Evolutionary conservation across 2,797 vertebrate genomes (phyloP).

Genomic region (Meriones psammophilus): DNA sequence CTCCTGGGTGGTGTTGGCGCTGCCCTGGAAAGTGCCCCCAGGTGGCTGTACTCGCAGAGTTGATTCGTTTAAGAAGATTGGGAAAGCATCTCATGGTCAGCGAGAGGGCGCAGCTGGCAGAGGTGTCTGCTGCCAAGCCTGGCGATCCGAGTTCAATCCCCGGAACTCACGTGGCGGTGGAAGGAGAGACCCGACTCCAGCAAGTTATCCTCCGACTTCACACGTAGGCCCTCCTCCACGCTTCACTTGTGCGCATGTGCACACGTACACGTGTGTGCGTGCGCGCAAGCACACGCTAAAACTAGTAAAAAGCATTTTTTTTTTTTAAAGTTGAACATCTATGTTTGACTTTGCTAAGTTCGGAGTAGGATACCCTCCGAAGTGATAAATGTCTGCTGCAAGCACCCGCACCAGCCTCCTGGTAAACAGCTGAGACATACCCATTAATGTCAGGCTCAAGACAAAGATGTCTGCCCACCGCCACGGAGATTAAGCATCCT

Average conservation of each 20-base stretch:
- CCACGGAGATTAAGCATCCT: background rate
- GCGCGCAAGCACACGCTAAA: background rate
- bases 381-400: background rate
- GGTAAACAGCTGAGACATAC: background rate
- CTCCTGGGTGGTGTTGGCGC: background rate
- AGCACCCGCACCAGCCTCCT: background rate
- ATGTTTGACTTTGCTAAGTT: conserved; percentile 55
- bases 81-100: background rate
- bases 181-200: background rate
- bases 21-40: background rate
- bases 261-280: background rate
- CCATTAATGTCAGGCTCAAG: background rate
- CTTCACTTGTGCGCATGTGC: no score
- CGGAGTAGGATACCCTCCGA: conserved; percentile 1
- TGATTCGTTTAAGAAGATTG: background rate
- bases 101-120: background rate
- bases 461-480: conserved; percentile 4
- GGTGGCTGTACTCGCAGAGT: background rate
- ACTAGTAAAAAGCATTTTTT: conserved; percentile 32
- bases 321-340: conserved; percentile 48
- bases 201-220: background rate
- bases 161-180: background rate
- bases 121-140: background rate
- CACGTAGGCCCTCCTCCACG: no score
- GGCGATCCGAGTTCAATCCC: background rate